Evolutionary conservation across 1,140 invertebrate genomes (phyloP).

Genomic region (Polypedilum pembai): DNA sequence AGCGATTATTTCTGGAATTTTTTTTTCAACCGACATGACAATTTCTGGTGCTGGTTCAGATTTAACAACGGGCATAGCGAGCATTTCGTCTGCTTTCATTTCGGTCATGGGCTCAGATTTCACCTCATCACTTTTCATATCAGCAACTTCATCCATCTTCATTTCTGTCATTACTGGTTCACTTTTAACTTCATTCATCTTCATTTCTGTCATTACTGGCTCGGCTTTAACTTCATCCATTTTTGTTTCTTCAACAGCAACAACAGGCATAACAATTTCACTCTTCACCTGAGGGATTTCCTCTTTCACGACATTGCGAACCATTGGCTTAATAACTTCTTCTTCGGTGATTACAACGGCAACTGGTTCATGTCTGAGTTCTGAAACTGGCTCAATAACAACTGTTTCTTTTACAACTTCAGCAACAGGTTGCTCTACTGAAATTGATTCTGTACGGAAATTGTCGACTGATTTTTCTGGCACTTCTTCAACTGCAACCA

Average conservation of each 20-base stretch:
- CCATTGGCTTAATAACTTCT: slow-evolving; percentile 24
- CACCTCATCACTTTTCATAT: background rate
- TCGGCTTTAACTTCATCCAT: background rate
- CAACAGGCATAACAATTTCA: background rate
- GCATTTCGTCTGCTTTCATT: background rate
- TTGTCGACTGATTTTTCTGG: slow-evolving; percentile 13
- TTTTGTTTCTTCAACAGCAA: background rate
- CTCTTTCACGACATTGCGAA: background rate
- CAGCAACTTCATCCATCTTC: background rate
- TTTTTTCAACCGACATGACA: too few species aligned
- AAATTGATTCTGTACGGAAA: slow-evolving; percentile 8
- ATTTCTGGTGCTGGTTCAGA: background rate
- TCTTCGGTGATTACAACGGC: background rate
- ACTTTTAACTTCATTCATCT: background rate
- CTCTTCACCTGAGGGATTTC: background rate
- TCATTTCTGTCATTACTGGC: background rate
- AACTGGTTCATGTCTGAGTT: background rate
- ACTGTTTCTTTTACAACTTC: slow-evolving; percentile 22
- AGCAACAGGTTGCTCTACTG: background rate
- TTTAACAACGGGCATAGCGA: background rate
- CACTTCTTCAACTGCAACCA: background rate
- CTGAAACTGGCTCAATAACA: slow-evolving; percentile 9
- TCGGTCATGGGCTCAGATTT: background rate
- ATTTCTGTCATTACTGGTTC: slow-evolving; percentile 4
- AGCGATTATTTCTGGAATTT: background rate